Base-by-base conservation (phyloP, 1,140 invertebrate species). In the Lethrus apterus region DNA sequence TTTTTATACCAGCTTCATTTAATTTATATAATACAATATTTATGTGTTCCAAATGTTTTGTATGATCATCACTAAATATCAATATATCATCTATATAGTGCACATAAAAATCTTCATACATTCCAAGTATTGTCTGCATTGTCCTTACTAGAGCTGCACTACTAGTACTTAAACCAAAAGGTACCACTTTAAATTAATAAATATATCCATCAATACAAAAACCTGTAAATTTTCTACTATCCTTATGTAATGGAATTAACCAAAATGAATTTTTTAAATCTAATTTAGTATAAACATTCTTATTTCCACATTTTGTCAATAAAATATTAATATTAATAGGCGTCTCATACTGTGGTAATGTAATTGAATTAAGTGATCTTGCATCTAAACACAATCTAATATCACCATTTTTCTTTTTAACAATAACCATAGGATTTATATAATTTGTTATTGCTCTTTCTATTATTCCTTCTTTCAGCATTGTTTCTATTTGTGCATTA, bases 11-110 rank as follows among this genome's bases (percentile, higher is more conserved):
- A n/a, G n/a, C n/a, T n/a, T n/a, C n/a, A n/a, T n/a, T n/a, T n/a
- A n/a, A n/a, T n/a, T n/a, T n/a, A n/a, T n/a, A n/a, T 33, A 38
- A 38, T 15, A 38, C 13, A n/a, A 19, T 38, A 2, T 4, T 19
- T 32, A 44, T n/a, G 21, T 44, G 41, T 30, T 32, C 10, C 4
- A 44, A 3, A 44, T 44, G 26, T 44, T 44, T 29, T 7, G 8
- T 20, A 17, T 11, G 2, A 10, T 14, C 17, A 4, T 44, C 4
- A 2, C 26, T 31, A 32, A 31, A 44, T 19, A 44, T 44, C 26
- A 44, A 32, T 19, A 44, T 31, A 32, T 31, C 26, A 32, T 44
- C 41, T 8, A 44, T 19, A 32, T 31, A 44, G 13, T 44, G 13
- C 10, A 24, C 21, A 20, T 11, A 38, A 38, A 38, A 38, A 15